A percentile compares a stretch with the other conserved stretches of the same genome.
phyloP scores from a whole-genome alignment of 2,888 invertebrate species.

The Sminthurinus aureus region DNA sequence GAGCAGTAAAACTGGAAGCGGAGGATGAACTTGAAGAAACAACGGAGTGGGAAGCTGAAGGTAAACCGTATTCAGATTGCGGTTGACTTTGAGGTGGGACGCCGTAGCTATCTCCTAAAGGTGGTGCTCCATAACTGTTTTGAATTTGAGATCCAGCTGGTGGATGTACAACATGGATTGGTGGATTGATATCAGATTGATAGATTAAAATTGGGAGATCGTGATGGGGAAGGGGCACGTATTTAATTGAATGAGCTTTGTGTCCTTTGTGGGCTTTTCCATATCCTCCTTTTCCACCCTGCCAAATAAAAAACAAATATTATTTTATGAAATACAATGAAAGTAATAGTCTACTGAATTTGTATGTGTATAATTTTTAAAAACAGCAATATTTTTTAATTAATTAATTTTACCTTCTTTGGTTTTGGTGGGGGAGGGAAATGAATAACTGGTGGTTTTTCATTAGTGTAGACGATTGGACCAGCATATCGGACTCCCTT shows the following conservation, averaged over 20 bases:
- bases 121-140: slow-evolving; percentile 40
- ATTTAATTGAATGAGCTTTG: slow-evolving; percentile 59
- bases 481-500: slow-evolving; percentile 58
- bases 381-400: neutral
- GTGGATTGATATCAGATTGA: slow-evolving; percentile 61
- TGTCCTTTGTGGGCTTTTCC: slow-evolving; percentile 39
- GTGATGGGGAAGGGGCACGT: slow-evolving; percentile 63
- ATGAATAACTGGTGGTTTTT: slow-evolving; percentile 59
- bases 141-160: slow-evolving; percentile 46
- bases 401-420: slow-evolving; percentile 32
- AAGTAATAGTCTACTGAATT: too few species aligned
- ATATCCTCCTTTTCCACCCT: slow-evolving; percentile 19
- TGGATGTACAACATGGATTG: slow-evolving; percentile 62
- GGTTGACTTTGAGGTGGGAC: slow-evolving; percentile 42
- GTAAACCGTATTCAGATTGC: slow-evolving; percentile 51
- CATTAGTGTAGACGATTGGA: slow-evolving; percentile 59
- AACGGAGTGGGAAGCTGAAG: slow-evolving; percentile 30
- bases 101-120: too few species aligned
- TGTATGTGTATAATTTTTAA: too few species aligned
- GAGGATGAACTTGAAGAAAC: neutral
- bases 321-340: neutral
- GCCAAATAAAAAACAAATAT: slow-evolving; percentile 20
- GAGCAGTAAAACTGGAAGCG: slow-evolving; percentile 25
- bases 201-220: slow-evolving; percentile 63
- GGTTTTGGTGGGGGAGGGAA: slow-evolving; percentile 59